A percentile compares a stretch with the other conserved stretches of the same genome.
These are phyloP conservation scores for Melanotaenia trifasciata DNA, from an alignment of 2,797 vertebrate species.

Conservation along the genomic window DNA sequence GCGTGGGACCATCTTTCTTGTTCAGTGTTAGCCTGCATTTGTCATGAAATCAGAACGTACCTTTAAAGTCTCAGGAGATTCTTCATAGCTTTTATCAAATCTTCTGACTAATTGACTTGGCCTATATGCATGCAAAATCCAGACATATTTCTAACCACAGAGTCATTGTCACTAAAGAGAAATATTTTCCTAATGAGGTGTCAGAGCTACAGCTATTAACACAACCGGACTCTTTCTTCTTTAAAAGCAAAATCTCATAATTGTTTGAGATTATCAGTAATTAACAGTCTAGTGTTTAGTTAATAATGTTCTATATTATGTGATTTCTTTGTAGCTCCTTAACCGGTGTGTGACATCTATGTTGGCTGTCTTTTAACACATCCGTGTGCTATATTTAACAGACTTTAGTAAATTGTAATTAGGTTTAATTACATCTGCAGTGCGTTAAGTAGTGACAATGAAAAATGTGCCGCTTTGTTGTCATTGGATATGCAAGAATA, in stretches of 20 bases:
- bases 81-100: neutral
- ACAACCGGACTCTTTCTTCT: neutral
- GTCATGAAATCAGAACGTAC: conserved; percentile 18
- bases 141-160: neutral
- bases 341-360: neutral
- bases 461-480: conserved; percentile 1
- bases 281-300: conserved; percentile 1
- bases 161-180: neutral
- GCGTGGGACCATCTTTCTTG: conserved; percentile 19
- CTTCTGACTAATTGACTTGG: too few relatives aligned
- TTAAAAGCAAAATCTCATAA: neutral
- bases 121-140: neutral
- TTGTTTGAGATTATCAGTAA: neutral
- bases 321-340: neutral
- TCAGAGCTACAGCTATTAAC: neutral
- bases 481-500: conserved; percentile 34
- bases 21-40: conserved; percentile 11
- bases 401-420: conserved; percentile 3
- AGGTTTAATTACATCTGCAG: conserved; percentile 3
- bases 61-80: conserved; percentile 19
- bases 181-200: conserved; percentile 5
- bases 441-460: neutral
- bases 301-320: neutral
- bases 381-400: neutral
- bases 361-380: neutral